Evolutionary conservation across 2,113 vertebrate species (phyloP).

Genomic region (Clarias magur): DNA sequence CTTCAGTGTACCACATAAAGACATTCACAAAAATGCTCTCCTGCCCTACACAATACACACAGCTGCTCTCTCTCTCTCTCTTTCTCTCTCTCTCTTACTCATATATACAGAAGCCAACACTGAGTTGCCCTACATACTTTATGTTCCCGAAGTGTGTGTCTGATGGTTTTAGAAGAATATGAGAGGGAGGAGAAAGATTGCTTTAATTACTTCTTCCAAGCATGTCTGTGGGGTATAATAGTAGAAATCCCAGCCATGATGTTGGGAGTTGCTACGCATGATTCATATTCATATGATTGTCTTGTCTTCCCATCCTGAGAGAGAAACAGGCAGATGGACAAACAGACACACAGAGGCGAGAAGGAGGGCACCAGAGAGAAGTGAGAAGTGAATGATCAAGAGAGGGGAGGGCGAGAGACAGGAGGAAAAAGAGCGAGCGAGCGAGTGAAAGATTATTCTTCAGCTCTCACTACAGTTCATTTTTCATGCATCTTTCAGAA

Average conservation of each 20-base stretch:
- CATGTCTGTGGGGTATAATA: conserved; percentile 66
- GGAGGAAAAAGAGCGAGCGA: conserved; percentile 5
- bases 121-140: conserved; percentile 62
- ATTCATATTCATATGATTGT: conserved; percentile 61
- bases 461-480: conserved; percentile 17
- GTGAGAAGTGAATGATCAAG: conserved; percentile 23
- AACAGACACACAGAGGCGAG: conserved; percentile 42
- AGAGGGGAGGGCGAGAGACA: conserved; percentile 7
- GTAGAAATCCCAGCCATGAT: conserved; percentile 66
- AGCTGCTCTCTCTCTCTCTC: conserved; percentile 13
- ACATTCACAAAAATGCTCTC: conserved; percentile 17
- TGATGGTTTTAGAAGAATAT: conserved; percentile 57
- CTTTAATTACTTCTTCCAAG: conserved; percentile 75
- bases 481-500: conserved; percentile 18
- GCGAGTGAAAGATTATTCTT: conserved; percentile 51
- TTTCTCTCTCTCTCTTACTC: conserved; percentile 39
- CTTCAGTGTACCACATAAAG: conserved; percentile 63
- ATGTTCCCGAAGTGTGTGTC: conserved; percentile 63
- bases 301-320: conserved; percentile 62
- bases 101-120: conserved; percentile 2
- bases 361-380: conserved; percentile 30
- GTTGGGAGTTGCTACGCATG: conserved; percentile 63
- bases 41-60: conserved; percentile 58
- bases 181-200: conserved; percentile 62
- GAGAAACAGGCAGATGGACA: conserved; percentile 40